These are phyloP conservation scores for Camponotus vicinus DNA, from an alignment of 1,140 invertebrate species.

Conservation along the genomic window DNA sequence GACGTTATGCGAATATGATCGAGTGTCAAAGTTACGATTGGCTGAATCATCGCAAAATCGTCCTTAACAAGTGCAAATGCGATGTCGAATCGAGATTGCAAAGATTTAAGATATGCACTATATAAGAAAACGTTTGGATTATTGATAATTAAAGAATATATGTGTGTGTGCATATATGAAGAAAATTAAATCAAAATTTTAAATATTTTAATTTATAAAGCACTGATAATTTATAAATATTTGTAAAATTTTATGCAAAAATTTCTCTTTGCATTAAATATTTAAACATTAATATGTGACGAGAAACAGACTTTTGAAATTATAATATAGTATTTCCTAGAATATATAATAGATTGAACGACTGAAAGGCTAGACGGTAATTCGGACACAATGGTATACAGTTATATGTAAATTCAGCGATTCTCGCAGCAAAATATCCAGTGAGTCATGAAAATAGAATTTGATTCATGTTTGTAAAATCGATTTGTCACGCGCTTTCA, in stretches of 20 bases:
- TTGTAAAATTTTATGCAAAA: neutral
- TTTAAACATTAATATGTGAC: neutral
- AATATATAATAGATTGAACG: neutral
- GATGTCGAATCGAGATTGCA: neutral
- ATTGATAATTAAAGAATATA: too few species aligned
- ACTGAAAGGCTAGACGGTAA: too few species aligned
- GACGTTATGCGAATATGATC: neutral
- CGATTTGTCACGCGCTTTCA: neutral
- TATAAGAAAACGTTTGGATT: neutral
- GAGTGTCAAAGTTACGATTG: conserved; percentile 30
- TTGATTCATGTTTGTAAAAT: neutral
- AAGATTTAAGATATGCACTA: neutral
- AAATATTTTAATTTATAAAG: neutral
- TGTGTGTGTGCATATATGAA: too few species aligned
- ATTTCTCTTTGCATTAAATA: neutral
- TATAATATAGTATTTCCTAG: neutral
- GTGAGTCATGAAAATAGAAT: conserved; percentile 27
- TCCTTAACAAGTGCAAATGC: neutral
- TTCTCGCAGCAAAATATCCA: neutral
- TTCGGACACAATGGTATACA: conserved; percentile 11
- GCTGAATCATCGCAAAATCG: conserved; percentile 9
- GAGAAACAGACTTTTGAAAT: neutral
- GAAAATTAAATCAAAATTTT: neutral
- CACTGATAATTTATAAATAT: neutral
- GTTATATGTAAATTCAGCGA: conserved; percentile 43